Evolutionary conservation across 1,140 invertebrate genomes (phyloP), one percentile per base, ranked within the genome.

Genomic region (Temnothorax curvispinosus): DNA sequence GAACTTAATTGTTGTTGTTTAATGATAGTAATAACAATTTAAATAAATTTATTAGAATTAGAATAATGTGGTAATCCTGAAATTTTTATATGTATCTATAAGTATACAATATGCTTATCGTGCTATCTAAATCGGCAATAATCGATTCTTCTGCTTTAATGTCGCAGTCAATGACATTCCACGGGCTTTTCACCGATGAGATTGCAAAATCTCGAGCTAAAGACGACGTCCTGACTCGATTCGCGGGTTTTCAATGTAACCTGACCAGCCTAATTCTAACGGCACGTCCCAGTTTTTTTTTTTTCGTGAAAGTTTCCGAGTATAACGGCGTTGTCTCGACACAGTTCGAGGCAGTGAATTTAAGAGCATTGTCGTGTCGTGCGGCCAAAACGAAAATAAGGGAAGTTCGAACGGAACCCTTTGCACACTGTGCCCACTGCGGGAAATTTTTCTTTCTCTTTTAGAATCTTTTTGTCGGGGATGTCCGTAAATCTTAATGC

Each of bases 361-460:
- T 94, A 94, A 95, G 93, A 94, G 94, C 94, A 95, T 94, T 94
- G 93, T 95, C 93, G 92, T 95, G 94, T 94, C 85, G 89, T 85
- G 60, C 9, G 35, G 44, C 72, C 77, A 60, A 87, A 85, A 85
- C 81, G 88, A 91, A 94, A 94, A 94, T 94, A 94, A 93, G 92
- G 94, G 94, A 93, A 94, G 72, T 88, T 88, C 52, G 58, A 88
- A 86, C 71, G 89, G 85, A 88, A 86, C 82, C 88, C 76, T 86
- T 85, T 88, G 27, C 27, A 44, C 86, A 7, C 54, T 47, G 50
- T 67, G 58, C 60, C 64, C 72, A 50, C 72, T 54, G 69, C 52
- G 71, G 64, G 38, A 81, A 87, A 87, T 64, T 87, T 88, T 56
- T 76, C 44, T n/a, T 47, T 8, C 64, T 64, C 50, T 52, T 13